Base-by-base conservation (phyloP, 2,888 invertebrate species). In the Cancer borealis region DNA sequence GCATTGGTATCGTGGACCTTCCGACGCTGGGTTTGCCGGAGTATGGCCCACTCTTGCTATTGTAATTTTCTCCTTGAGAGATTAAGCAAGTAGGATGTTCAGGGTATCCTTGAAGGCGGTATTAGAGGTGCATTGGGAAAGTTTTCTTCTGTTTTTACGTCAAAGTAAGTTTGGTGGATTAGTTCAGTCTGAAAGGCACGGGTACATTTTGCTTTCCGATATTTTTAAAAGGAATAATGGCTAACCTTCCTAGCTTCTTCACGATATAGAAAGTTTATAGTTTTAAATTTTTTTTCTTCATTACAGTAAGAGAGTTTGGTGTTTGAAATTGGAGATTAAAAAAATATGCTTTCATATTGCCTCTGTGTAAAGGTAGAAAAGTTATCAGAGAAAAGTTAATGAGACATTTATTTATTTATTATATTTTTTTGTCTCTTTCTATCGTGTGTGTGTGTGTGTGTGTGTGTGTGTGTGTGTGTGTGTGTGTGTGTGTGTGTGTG, bases 61-160 rank as follows among this genome's bases (percentile, higher is more conserved):
- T 84, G 84, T 84, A 84, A 84, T 84, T 84, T 84, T 84, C 84
- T 84, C 30, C 84, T 12, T 84, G 84, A 84, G 84, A 17, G 84
- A 84, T 84, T 84, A 84, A 84, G 39, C 84, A 84, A 84, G 14
- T 84, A 39, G 39, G 84, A 66, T 66, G 17, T 66, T 66, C 66
- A 84, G 84, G 5, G 39, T 14, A 14, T 84, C 30, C 84, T 39
- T 39, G 84, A 39, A 84, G 84, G 84, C 84, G 84, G 39, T 17
- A 84, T 39, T 84, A 84, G 84, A 30, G 84, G 84, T 39, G 39
- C 84, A 84, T 84, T 84, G 84, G 84, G 39, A n/a, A 84, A 84
- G 84, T 84, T 84, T 84, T 84, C 84, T 30, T 66, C n/a, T 66
- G 4, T 66, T 66, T 66, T 21, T 73, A 4, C 26, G 60, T 73